These are phyloP conservation scores for Hydractinia echinata DNA, from an alignment of 30 jellyfish, hydroid and myxozoan species.

Conservation along the genomic window DNA sequence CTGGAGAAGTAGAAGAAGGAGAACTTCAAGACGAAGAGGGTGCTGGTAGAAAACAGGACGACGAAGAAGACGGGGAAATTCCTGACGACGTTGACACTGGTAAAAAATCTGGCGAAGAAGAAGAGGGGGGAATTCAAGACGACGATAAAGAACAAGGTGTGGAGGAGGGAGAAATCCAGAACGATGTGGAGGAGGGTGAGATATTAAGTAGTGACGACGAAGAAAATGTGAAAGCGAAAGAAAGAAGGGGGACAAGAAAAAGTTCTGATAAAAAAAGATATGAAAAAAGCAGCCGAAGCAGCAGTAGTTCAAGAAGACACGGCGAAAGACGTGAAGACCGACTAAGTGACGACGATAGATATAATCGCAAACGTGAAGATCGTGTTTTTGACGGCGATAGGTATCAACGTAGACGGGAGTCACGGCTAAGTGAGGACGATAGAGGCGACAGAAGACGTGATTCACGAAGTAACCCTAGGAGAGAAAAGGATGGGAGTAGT, in stretches of 20 bases:
- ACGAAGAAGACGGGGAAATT: background rate
- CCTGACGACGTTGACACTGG: background rate
- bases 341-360: background rate
- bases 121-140: background rate
- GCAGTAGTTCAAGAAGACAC: background rate
- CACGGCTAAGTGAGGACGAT: too few species aligned
- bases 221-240: background rate
- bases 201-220: background rate
- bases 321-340: background rate
- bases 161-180: constrained; percentile 10
- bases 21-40: background rate
- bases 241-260: background rate
- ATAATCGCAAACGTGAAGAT: background rate
- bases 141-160: background rate
- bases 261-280: background rate
- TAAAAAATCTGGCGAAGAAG: background rate
- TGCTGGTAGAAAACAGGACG: background rate
- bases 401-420: too few species aligned
- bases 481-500: too few species aligned
- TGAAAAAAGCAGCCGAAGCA: background rate
- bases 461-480: too few species aligned
- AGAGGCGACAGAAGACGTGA: too few species aligned
- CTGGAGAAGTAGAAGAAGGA: background rate
- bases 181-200: background rate
- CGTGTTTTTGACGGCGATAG: background rate